A percentile compares a stretch with the other conserved stretches of the same genome.
phyloP scores from a whole-genome alignment of 2,113 vertebrate genomes.

The Elanus axillaris region DNA sequence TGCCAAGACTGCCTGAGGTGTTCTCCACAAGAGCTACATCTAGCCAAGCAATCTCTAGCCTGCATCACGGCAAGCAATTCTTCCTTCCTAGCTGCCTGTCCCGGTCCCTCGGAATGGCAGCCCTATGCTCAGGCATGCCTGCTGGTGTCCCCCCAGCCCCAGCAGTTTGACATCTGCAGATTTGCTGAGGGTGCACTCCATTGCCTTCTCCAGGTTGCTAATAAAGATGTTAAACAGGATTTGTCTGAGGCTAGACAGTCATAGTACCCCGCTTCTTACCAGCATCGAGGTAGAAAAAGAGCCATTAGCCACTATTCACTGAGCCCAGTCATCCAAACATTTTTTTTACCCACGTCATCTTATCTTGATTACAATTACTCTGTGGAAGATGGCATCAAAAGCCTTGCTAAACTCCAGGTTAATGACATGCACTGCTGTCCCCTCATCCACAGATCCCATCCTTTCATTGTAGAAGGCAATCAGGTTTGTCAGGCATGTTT shows the following conservation, averaged over 20 bases:
- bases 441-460: background rate
- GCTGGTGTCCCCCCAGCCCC: fast-evolving
- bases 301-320: background rate
- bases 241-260: background rate
- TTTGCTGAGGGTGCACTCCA: background rate
- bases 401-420: background rate
- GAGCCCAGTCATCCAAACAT: background rate
- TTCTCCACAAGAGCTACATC: background rate
- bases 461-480: background rate
- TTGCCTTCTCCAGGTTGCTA: background rate
- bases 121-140: background rate
- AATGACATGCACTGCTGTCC: background rate
- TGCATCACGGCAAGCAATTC: background rate
- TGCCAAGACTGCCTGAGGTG: background rate
- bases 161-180: background rate
- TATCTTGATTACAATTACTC: background rate
- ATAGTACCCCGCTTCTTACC: background rate
- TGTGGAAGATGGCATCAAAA: background rate
- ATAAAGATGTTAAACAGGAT: background rate
- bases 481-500: background rate
- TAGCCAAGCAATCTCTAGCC: background rate
- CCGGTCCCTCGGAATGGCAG: background rate
- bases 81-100: background rate
- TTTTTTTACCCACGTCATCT: background rate
- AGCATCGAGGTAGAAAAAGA: background rate